A percentile compares a stretch with the other conserved stretches of the same genome.
Evolutionary conservation across 2,797 vertebrate species (phyloP).

Genomic region (Discoglossus pictus): DNA sequence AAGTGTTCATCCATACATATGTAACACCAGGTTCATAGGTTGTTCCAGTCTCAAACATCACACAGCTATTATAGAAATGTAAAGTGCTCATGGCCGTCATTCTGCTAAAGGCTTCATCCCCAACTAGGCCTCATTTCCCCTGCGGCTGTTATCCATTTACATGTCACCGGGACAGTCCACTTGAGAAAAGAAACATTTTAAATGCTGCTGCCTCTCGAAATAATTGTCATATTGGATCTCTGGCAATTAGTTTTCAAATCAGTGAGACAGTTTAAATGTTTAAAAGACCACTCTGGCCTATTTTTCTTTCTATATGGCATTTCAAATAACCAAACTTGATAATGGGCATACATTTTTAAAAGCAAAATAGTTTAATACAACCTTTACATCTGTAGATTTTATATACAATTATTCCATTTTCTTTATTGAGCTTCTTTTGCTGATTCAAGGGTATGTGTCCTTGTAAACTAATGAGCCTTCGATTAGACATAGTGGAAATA

Average conservation of each 20-base stretch:
- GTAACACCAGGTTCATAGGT: constrained; percentile 10
- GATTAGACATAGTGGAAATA: no score
- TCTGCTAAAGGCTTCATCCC: neutral
- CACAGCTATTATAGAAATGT: neutral
- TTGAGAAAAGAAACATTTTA: constrained; percentile 31
- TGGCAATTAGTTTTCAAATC: constrained; percentile 36
- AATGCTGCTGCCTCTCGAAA: constrained; percentile 25
- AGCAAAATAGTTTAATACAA: no score
- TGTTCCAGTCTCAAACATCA: constrained; percentile 16
- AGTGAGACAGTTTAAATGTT: no score
- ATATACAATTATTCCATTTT: no score
- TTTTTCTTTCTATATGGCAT: no score
- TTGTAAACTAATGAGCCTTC: no score
- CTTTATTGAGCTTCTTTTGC: no score
- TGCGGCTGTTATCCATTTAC: constrained; percentile 35
- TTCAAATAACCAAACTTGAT: no score
- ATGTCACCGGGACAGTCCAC: constrained; percentile 35
- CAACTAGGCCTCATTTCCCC: constrained; percentile 1
- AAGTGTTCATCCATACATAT: constrained; percentile 18
- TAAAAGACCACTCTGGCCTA: no score
- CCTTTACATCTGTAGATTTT: no score
- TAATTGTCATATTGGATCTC: constrained; percentile 36
- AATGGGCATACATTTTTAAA: no score
- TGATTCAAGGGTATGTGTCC: no score
- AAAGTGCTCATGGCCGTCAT: constrained; percentile 1